Evolutionary conservation across 2,113 vertebrate genomes (phyloP).

Genomic region (Mionectes macconnelli): DNA sequence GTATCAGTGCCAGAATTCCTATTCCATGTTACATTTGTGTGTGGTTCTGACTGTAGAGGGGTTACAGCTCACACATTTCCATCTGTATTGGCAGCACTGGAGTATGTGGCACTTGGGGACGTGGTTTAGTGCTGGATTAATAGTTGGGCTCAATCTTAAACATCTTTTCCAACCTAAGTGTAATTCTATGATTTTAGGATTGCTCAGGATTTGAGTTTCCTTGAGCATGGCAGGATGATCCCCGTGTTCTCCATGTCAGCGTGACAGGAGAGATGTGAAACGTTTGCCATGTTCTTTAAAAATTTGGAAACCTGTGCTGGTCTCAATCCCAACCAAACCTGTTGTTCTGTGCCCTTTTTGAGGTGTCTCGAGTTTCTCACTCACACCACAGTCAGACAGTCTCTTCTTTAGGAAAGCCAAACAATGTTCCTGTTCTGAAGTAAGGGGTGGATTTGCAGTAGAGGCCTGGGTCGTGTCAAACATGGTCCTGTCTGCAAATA

Average conservation of each 20-base stretch:
- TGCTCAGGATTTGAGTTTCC: neutral
- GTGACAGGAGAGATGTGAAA: neutral
- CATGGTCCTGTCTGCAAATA: rapidly evolving
- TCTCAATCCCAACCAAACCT: neutral
- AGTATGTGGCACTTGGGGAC: neutral
- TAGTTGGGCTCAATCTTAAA: neutral
- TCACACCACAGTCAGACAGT: rapidly evolving
- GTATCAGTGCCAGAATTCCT: rapidly evolving
- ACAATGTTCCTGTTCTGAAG: no score
- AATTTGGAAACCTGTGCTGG: neutral
- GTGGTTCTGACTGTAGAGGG: neutral
- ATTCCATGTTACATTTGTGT: neutral
- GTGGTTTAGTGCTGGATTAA: neutral
- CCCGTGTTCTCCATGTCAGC: neutral
- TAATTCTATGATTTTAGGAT: neutral
- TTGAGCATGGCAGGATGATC: neutral
- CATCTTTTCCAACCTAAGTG: neutral
- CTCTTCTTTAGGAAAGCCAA: neutral
- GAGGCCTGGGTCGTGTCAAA: rapidly evolving
- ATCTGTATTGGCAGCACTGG: neutral
- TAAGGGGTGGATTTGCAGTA: rapidly evolving
- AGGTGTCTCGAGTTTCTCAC: neutral
- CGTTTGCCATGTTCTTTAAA: neutral
- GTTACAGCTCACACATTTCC: rapidly evolving
- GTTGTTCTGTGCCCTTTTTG: neutral